Percentiles rank a stretch among this genome's conserved stretches.
phyloP scores from a whole-genome alignment of 1,140 invertebrate genomes.

The Arctopsyche grandis region DNA sequence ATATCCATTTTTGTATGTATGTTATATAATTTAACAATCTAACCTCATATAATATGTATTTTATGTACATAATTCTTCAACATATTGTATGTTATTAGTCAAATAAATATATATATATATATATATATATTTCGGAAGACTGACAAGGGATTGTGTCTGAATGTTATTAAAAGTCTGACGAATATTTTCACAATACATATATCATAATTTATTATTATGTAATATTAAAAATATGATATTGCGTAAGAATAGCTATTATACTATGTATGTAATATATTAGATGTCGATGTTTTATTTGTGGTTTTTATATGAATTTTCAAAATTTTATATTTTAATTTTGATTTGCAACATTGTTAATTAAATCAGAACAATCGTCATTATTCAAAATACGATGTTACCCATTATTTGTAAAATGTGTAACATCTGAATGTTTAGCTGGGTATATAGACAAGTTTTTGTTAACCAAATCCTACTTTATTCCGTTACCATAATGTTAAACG shows the following conservation, averaged over 20 bases:
- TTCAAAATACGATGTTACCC: not conserved
- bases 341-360: not conserved
- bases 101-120: not conserved
- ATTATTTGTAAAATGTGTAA: not conserved
- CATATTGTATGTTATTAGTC: constrained; percentile 18
- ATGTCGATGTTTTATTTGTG: not conserved
- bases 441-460: not conserved
- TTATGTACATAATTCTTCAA: not conserved
- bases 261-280: not conserved
- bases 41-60: no score
- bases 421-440: not conserved
- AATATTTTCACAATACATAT: not conserved
- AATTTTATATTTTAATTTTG: not conserved
- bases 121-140: constrained; percentile 32
- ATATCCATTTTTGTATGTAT: no score
- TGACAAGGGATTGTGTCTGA: constrained; percentile 27
- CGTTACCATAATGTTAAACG: constrained; percentile 13
- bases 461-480: constrained; percentile 28
- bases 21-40: no score
- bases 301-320: no score
- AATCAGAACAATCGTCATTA: not conserved
- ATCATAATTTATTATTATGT: not conserved
- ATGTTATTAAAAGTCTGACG: constrained; percentile 25
- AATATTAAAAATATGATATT: not conserved
- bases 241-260: not conserved